A percentile compares a stretch with the other conserved stretches of the same genome.
phyloP scores from a whole-genome alignment of 2,797 vertebrate genomes.

The Parambassis ranga region DNA sequence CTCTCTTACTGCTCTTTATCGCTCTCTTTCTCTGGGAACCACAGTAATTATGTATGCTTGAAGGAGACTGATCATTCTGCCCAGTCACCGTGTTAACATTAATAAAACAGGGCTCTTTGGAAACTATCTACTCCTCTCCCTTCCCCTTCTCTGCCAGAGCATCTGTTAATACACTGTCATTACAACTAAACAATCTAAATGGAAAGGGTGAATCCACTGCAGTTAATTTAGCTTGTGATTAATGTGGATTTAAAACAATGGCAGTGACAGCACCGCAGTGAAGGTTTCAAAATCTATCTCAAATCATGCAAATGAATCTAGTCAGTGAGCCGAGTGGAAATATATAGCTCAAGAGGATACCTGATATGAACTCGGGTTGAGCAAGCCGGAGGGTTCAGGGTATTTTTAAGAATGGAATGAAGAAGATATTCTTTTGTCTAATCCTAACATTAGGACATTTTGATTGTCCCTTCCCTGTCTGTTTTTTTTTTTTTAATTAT shows the following conservation, averaged over 20 bases:
- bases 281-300: conserved; percentile 34
- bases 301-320: conserved; percentile 36
- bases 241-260: conserved; percentile 43
- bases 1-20: conserved; percentile 13
- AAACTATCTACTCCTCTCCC: conserved; percentile 41
- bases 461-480: background rate
- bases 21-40: conserved; percentile 14
- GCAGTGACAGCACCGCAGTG: conserved; percentile 7
- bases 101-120: conserved; percentile 68
- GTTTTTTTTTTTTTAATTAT: background rate
- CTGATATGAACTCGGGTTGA: conserved; percentile 6
- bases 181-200: conserved; percentile 57
- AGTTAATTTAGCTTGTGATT: conserved; percentile 58
- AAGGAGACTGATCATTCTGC: conserved; percentile 62
- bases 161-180: conserved; percentile 55
- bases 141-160: conserved; percentile 38
- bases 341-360: background rate
- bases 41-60: conserved; percentile 65
- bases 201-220: conserved; percentile 38
- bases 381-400: background rate
- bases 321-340: conserved; percentile 9
- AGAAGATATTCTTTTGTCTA: background rate
- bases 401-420: background rate
- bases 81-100: conserved; percentile 63
- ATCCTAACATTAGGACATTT: background rate